Percentiles rank a stretch among this genome's conserved stretches.
These are phyloP conservation scores for Pyralis farinalis DNA, from an alignment of 2,888 invertebrate genomes.

Conservation along the genomic window DNA sequence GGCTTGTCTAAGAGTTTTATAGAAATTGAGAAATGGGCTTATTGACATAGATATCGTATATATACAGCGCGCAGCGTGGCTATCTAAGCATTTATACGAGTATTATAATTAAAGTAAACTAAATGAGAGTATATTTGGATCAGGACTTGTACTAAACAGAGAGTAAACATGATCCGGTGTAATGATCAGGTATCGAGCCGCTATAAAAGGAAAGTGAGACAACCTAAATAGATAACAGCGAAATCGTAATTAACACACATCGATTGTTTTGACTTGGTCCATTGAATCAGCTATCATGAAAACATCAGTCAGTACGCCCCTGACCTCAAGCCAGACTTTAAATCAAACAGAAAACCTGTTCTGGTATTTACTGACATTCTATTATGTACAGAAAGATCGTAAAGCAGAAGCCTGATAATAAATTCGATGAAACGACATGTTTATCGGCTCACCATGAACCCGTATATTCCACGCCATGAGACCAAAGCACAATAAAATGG, in stretches of 20 bases:
- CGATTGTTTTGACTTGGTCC: conserved; percentile 50
- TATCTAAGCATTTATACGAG: too few relatives aligned
- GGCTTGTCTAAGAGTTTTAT: too few relatives aligned
- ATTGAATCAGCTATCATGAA: conserved; percentile 35
- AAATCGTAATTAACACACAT: conserved; percentile 56
- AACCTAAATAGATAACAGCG: conserved; percentile 51
- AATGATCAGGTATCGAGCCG: conserved; percentile 28
- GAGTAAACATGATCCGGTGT: conserved; percentile 13
- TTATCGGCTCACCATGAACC: conserved; percentile 34
- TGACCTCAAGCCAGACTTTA: conserved; percentile 34
- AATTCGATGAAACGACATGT: conserved; percentile 38
- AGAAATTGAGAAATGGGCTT: too few relatives aligned
- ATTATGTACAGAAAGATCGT: conserved; percentile 18
- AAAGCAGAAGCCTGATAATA: conserved; percentile 33
- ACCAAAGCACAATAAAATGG: conserved; percentile 37
- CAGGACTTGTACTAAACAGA: conserved; percentile 1
- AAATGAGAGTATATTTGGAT: neutral
- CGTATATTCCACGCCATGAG: conserved; percentile 24
- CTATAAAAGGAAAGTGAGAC: conserved; percentile 54
- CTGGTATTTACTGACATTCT: conserved; percentile 18
- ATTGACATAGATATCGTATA: too few relatives aligned
- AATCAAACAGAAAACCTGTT: conserved; percentile 27
- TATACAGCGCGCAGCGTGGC: too few relatives aligned
- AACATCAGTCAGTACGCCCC: conserved; percentile 29
- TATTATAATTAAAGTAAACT: too few relatives aligned